A percentile compares a stretch with the other conserved stretches of the same genome.
phyloP scores from a whole-genome alignment of 2,888 invertebrate species.

The Agrotis exclamationis region DNA sequence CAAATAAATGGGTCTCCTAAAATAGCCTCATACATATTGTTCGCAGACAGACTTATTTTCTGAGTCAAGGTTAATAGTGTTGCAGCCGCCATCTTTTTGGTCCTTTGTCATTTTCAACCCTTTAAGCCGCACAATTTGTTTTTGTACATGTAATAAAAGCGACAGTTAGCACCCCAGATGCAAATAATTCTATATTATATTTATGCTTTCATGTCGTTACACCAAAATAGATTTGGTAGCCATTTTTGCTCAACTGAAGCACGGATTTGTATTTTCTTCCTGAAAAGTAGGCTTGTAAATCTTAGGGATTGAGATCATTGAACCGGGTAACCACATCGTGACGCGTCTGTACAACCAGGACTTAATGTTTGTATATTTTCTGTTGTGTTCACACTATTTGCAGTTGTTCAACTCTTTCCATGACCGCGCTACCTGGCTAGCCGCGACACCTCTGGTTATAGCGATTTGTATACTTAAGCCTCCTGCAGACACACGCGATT shows the following conservation, averaged over 20 bases:
- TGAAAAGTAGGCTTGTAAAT: neutral
- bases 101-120: conserved; percentile 12
- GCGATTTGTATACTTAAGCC: too few species aligned
- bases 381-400: too few species aligned
- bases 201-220: neutral
- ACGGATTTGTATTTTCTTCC: neutral
- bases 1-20: neutral
- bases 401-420: too few species aligned
- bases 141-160: neutral
- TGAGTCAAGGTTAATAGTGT: conserved; percentile 28
- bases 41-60: conserved; percentile 23
- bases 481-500: too few species aligned
- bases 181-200: too few species aligned
- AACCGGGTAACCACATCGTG: too few species aligned
- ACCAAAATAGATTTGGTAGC: neutral
- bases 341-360: too few species aligned
- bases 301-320: too few species aligned
- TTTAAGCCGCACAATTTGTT: conserved; percentile 12
- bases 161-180: neutral
- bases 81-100: conserved; percentile 26
- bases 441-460: too few species aligned
- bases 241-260: neutral
- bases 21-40: conserved; percentile 23
- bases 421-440: too few species aligned
- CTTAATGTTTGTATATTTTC: too few species aligned